Evolutionary conservation across 2,888 invertebrate genomes (phyloP), one percentile per base, ranked within the genome.

Genomic region (Dusona sp.): DNA sequence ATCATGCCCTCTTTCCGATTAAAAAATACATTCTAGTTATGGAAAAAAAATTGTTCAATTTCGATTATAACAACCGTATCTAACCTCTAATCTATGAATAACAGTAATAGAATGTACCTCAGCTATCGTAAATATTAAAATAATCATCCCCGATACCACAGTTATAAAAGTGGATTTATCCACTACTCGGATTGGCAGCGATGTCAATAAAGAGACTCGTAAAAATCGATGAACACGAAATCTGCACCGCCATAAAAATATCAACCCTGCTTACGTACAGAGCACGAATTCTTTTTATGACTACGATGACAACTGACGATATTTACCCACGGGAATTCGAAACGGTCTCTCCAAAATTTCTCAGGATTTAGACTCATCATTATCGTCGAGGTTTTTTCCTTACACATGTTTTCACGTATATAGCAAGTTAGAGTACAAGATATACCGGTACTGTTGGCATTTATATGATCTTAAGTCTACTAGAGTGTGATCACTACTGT

Each of bases 341-440:
- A 51, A 67, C 9, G 25, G n/a, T 78, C 29, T 33, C 42, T 54
- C 54, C 54, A 19, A 68, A 68, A 65, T 54, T 6, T 42, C 42
- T 61, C 25, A 22, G 11, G 25, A 38, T 25, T 25, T 13, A 25
- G 57, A 0, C 57, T 25, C 57, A 25, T 13, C 57, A 13, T 25
- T 57, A 57, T 57, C 57, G 25, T 57, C 57, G 57, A 57, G 11
- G 25, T 48, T 57, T 57, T 57, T 29, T 7, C 6, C 57, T 11
- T 25, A 57, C 57, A 57, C 57, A 25, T 83, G 77, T 86, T 86
- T 83, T 65, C 83, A 83, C 75, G 83, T 84, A 84, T 67, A 57
- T 11, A 38, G 45, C 77, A 81, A 67, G 57, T 67, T 45, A 61
- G 75, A 22, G 78, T 57, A 79, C 72, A 61, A 65, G 77, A 83